A percentile compares a stretch with the other conserved stretches of the same genome.
Conservation (phyloP, 1,140 invertebrate genomes). For the Drosophila neocordata region DNA sequence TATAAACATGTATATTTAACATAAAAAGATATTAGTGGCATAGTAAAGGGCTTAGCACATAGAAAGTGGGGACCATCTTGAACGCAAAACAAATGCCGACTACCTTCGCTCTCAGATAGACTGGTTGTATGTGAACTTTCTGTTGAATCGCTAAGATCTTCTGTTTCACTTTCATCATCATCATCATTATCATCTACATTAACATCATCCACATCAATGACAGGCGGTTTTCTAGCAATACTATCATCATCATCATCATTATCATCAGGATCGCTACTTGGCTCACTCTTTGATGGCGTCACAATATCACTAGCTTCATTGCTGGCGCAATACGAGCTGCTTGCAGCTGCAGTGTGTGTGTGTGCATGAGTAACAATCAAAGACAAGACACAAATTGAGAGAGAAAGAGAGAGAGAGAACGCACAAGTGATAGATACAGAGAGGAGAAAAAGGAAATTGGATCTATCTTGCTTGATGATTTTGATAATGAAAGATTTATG, state of each 20-base stretch:
- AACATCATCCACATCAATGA: slow-evolving; percentile 37
- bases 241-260: slow-evolving; percentile 31
- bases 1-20: not conserved
- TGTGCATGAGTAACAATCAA: slow-evolving; percentile 67
- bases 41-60: slow-evolving; percentile 43
- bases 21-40: not conserved
- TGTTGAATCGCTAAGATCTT: slow-evolving; percentile 81
- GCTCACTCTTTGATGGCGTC: not conserved
- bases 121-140: slow-evolving; percentile 82
- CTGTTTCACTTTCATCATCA: slow-evolving; percentile 76
- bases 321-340: slow-evolving; percentile 48
- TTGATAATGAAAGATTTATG: slow-evolving; percentile 29
- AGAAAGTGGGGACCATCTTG: slow-evolving; percentile 13
- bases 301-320: slow-evolving; percentile 23
- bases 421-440: slow-evolving; percentile 31
- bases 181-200: slow-evolving; percentile 48
- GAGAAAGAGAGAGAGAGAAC: slow-evolving; percentile 33
- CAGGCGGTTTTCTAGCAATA: slow-evolving; percentile 14
- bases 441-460: slow-evolving; percentile 26
- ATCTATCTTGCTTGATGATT: slow-evolving; percentile 24
- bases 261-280: slow-evolving; percentile 30
- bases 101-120: slow-evolving; percentile 74
- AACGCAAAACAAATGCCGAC: slow-evolving; percentile 52
- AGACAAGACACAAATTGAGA: slow-evolving; percentile 70
- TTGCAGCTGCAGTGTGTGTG: slow-evolving; percentile 76